These are phyloP conservation scores for Tetropium fuscum DNA, from an alignment of 2,888 invertebrate genomes.

Conservation along the genomic window DNA sequence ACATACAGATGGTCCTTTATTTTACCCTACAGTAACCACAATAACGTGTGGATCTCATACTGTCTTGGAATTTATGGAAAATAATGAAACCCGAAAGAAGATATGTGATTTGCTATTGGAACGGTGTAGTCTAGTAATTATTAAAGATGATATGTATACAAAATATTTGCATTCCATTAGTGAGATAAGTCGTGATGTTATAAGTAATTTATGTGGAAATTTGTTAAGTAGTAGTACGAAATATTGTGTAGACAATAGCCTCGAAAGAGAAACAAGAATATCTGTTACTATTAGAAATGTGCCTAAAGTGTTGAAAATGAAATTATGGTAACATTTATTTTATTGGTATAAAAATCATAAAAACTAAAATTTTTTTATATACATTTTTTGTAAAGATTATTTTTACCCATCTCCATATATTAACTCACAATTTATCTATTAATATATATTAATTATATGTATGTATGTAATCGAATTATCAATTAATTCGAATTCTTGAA, in stretches of 20 bases:
- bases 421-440: too few species aligned
- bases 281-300: conserved; percentile 95
- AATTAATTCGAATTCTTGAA: too few species aligned
- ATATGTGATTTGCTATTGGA: conserved; percentile 86
- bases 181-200: conserved; percentile 75
- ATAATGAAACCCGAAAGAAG: conserved; percentile 62
- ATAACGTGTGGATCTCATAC: conserved; percentile 93
- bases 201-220: conserved; percentile 75
- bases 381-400: too few species aligned
- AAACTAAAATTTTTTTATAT: too few species aligned
- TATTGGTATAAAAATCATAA: too few species aligned
- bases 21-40: conserved; percentile 92
- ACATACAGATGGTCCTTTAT: conserved; percentile 95
- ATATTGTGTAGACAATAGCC: conserved; percentile 69
- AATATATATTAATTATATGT: too few species aligned
- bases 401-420: too few species aligned
- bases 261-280: conserved; percentile 78
- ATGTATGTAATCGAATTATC: too few species aligned
- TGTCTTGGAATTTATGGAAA: conserved; percentile 85
- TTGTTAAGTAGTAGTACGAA: conserved; percentile 72
- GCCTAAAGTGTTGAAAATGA: conserved; percentile 85
- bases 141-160: conserved; percentile 86
- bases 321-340: conserved; percentile 58
- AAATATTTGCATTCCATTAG: conserved; percentile 89
- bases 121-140: conserved; percentile 87